Evolutionary conservation across 2,113 vertebrate genomes (phyloP), one percentile per base, ranked within the genome.

Genomic region (Tylochromis polylepis): DNA sequence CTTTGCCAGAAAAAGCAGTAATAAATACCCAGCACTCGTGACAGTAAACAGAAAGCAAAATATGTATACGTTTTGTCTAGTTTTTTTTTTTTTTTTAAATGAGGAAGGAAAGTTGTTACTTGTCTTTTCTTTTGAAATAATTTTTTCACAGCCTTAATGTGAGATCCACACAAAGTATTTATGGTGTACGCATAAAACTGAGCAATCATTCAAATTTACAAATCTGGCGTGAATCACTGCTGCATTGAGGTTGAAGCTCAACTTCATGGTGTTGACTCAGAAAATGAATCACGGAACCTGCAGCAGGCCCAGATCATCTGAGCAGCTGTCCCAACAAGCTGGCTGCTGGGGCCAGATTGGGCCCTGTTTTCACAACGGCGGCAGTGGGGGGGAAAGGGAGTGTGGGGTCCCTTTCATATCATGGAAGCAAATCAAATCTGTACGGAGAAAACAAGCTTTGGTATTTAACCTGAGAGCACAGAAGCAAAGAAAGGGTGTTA

Each of bases 311-410:
- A 92, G 94, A 95, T 95, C 91, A 89, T 95, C 85, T 60, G 90
- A 95, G 96, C 96, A 96, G 96, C 96, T 97, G 96, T 96, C 94
- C 95, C 95, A 97, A 96, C 93, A 96, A 91, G 92, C 93, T 59
- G 83, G 88, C 87, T 78, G 93, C 85, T 27, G 87, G 90, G 85
- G 78, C 88, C 87, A 85, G 85, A 91, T 89, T 70, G 20, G 91
- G 75, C 87, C 87, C 85, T 94, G 91, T 92, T 94, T 94, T 93
- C 83, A 83, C 85, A 62, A 46, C 9, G 70, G 83, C 14, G 41
- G 55, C 29, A 51, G 79, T 27, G 49, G 81, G 79, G 8, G 41
- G 38, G 14, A 4, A 11, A 4, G 2, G 14, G 31, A 12, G 4
- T n/a, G 4, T 5, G 67, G 9, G 41, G 83, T 79, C 84, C 41